These are phyloP conservation scores for Narcine bancroftii DNA, from an alignment of 2,113 vertebrate genomes.

Conservation along the genomic window DNA sequence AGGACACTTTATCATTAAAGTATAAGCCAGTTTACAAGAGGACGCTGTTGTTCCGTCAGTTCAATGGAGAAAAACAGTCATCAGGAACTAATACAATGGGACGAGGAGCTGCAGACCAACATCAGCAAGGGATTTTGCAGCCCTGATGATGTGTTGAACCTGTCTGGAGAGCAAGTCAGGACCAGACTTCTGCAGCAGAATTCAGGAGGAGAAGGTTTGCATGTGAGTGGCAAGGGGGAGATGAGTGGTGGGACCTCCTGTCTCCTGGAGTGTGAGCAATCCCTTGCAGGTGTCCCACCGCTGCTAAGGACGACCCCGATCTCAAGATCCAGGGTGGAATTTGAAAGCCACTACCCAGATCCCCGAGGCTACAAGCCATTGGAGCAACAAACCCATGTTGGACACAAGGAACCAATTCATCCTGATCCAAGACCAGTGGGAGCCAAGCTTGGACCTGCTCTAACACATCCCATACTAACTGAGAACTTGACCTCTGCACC, in stretches of 20 bases:
- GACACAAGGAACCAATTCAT: background rate
- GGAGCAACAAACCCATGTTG: background rate
- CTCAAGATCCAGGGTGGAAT: no score
- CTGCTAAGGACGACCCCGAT: background rate
- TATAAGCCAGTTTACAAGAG: background rate
- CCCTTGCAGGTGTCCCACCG: background rate
- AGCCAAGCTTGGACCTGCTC: background rate
- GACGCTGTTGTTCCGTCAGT: background rate
- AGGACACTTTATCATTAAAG: background rate
- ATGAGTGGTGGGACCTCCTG: background rate
- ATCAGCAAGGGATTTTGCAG: constrained; percentile 35
- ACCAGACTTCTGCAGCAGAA: background rate
- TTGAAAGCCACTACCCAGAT: background rate
- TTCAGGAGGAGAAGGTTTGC: background rate
- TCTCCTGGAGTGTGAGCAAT: background rate
- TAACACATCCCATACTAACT: background rate
- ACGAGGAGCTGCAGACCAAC: constrained; percentile 33
- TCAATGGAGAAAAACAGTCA: constrained; percentile 8
- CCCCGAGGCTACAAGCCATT: background rate
- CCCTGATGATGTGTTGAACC: constrained; percentile 6
- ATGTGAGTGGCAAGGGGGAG: background rate
- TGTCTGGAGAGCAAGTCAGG: background rate
- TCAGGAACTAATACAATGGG: constrained; percentile 28
- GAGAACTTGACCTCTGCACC: background rate
- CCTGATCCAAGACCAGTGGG: background rate